Evolutionary conservation across 2,797 vertebrate genomes (phyloP), one percentile per base, ranked within the genome.

Genomic region (Dermochelys coriacea): DNA sequence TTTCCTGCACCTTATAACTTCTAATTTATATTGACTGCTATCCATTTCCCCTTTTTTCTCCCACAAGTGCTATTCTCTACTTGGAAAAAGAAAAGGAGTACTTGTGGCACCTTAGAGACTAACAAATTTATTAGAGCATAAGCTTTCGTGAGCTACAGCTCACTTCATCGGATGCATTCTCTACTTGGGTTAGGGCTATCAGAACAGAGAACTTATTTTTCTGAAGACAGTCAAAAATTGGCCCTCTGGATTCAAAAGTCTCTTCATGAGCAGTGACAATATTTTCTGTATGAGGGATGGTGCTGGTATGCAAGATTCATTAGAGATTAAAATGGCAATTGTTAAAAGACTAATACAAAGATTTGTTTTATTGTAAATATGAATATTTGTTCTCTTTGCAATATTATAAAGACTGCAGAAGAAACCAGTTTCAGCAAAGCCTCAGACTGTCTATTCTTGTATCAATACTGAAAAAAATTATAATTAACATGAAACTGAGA

Each of bases 401-500:
- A 6, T 61, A 78, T 79, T 89, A 85, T 0, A 1, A 94, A 88
- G 96, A 68, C 6, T 37, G 64, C 82, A 94, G 87, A 80, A 93
- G 96, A 94, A 93, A 89, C 57, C 75, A 71, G 78, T 92, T 95
- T 93, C 90, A 0, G 0, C 31, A 93, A 37, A 6, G 21, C 68
- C 37, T 71, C n/a, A 19, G 49, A 74, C 34, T 68, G 64, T 82
- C 89, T 94, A 91, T 97, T 97, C 91, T 90, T 41, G 93, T 90
- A 71, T 18, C n/a, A 54, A 88, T 94, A 96, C 85, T 0, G 94
- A 87, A 90, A 97, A 93, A 80, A 93, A 80, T 23, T 29, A 92
- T 41, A 88, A 85, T 77, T 89, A 89, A 79, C 3, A 71, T 52
- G 95, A 97, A 97, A 98, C 94, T 84, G 96, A 97, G 94, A 98